phyloP scores from a whole-genome alignment of 2,113 vertebrate genomes.

The Lamprologus sp. region DNA sequence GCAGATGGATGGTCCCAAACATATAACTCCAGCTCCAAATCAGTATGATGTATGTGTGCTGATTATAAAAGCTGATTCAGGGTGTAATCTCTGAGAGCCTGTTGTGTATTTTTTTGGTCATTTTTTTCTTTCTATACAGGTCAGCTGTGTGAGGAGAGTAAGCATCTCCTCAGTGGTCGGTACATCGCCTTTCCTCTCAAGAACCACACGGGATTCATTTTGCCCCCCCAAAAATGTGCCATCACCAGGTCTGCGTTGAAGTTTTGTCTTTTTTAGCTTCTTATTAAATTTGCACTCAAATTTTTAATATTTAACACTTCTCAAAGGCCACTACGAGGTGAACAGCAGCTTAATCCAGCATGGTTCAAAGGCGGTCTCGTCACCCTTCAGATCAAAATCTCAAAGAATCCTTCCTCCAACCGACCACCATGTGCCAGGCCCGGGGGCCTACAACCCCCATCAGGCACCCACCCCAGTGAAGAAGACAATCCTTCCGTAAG shows the following conservation, averaged over 20 bases:
- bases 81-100: neutral
- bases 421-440: slow-evolving; percentile 52
- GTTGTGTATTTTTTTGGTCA: neutral
- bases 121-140: slow-evolving; percentile 35
- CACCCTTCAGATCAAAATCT: slow-evolving; percentile 73
- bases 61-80: neutral
- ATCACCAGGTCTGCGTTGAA: slow-evolving; percentile 55
- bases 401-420: slow-evolving; percentile 2
- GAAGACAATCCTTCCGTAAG: slow-evolving; percentile 60
- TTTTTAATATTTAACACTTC: neutral
- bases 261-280: neutral
- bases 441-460: slow-evolving; percentile 65
- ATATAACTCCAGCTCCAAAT: slow-evolving; percentile 72
- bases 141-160: slow-evolving; percentile 39
- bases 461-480: slow-evolving; percentile 13
- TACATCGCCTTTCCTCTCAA: slow-evolving; percentile 68
- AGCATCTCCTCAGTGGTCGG: slow-evolving; percentile 41
- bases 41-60: slow-evolving; percentile 68
- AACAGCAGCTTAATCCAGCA: slow-evolving; percentile 53
- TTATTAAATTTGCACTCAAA: neutral
- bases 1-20: slow-evolving; percentile 33
- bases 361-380: slow-evolving; percentile 48
- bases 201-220: slow-evolving; percentile 43
- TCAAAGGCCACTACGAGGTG: slow-evolving; percentile 69
- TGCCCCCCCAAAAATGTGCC: slow-evolving; percentile 1